Base-by-base conservation (phyloP, 2,113 vertebrate species). In the Bambusicola thoracicus region DNA sequence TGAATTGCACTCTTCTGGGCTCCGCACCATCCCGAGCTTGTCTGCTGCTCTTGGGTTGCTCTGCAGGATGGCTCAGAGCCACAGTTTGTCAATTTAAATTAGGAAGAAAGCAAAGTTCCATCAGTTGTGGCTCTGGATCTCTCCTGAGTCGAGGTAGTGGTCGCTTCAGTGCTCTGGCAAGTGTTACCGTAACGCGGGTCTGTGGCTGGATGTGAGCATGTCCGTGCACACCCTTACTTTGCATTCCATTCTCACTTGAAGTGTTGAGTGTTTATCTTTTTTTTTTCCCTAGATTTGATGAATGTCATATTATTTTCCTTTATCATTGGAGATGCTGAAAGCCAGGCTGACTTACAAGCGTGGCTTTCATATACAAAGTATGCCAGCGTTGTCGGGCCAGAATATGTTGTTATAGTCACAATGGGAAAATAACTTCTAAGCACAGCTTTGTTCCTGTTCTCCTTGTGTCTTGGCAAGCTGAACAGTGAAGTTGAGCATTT, bases 321-420 rank as follows among this genome's bases (percentile, higher is more conserved):
- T 89, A 82, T 94, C 79, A 22, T 8, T 84, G 53, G 51, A 85
- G 78, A 91, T 91, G 82, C 91, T 96, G 87, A 91, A 93, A 95
- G 67, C 89, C 72, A 83, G 68, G 59, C 84, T 92, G 89, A 74
- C 81, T 92, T 95, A 80, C 0, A 20, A 91, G 82, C 75, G 44
- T 84, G 79, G 40, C 79, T 92, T 91, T 85, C 0, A 1, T 90
- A 74, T 93, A 91, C 72, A 70, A 75, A 93, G 38, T 83, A 63
- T 94, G 89, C 89, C 87, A 89, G 65, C 70, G 79, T 77, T 95
- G 93, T 96, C 78, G 91, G 72, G 84, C 78, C 87, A 96, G 89
- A 95, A 91, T 93, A 90, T 48, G 91, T 93, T 86, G 81, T 96
- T 92, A 85, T n/a, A 93, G 93, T 94, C 94, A 95, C 96, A 96